Evolutionary conservation across 2,113 vertebrate genomes (phyloP), one percentile per base, ranked within the genome.

Genomic region (Mustela nigripes): DNA sequence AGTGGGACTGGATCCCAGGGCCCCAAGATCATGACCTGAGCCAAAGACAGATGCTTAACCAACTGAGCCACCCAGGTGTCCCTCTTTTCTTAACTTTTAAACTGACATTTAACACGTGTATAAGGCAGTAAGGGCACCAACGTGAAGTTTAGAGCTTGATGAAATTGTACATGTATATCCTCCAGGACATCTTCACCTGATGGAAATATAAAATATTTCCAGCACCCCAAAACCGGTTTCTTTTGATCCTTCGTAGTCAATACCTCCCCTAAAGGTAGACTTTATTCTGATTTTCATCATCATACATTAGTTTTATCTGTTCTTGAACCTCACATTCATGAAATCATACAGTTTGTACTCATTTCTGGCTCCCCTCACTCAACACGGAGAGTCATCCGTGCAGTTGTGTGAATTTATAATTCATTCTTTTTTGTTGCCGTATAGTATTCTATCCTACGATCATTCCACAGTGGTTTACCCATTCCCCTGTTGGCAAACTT

Each of bases 51-150:
- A 67, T 15, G 31, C 31, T 33, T 33, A 67, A 67, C 31, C 0
- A 2, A 67, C 63, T 67, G 63, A 33, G 14, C 63, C 63, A 67
- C 63, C 14, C 63, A 33, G 31, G 6, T 5, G 31, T 67, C 15
- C 63, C 36, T 95, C 39, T 80, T 89, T 74, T 71, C 48, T 91
- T 84, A 69, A 74, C 26, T 91, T 86, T 89, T 94, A 48, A 67
- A 62, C 56, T 67, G 62, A 94, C 79, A 94, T 26, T 88, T 74
- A 93, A 42, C 36, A 28, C 36, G 21, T 73, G 19, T 58, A n/a
- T 88, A 95, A 31, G 11, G 7, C 24, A 50, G 21, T 28, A 85
- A n/a, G 14, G 24, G 9, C 16, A 86, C 73, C 39, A 62, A 48
- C 80, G 50, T 95, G 74, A 91, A 81, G 19, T 26, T 14, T 71